Evolutionary conservation across 2,888 invertebrate genomes (phyloP).

Genomic region (Erebia aethiops): DNA sequence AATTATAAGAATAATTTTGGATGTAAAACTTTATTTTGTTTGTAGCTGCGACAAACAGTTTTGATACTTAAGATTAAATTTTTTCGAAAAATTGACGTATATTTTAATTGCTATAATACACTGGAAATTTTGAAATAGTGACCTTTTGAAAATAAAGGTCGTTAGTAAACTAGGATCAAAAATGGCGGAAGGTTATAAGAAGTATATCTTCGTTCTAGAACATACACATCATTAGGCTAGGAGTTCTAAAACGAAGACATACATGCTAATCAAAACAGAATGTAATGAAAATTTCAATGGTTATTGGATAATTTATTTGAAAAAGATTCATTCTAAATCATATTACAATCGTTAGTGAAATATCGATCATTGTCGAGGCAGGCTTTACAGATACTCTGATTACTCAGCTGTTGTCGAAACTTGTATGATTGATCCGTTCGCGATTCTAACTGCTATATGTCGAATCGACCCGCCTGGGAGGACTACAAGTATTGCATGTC

Average conservation of each 20-base stretch:
- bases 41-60: not conserved
- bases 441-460: not conserved
- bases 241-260: too few species aligned
- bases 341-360: not conserved
- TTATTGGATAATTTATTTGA: conserved; percentile 7
- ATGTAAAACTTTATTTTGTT: not conserved
- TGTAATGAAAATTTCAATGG: not conserved
- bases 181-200: not conserved
- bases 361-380: conserved; percentile 9
- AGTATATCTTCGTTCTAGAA: not conserved
- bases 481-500: too few species aligned
- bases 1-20: not conserved
- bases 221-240: too few species aligned
- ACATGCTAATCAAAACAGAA: too few species aligned
- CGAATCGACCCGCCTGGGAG: too few species aligned
- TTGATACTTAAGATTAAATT: not conserved
- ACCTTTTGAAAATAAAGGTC: too few species aligned
- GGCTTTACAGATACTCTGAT: not conserved
- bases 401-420: conserved; percentile 1
- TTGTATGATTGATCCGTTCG: conserved; percentile 6
- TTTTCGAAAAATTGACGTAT: not conserved
- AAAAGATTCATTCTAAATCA: not conserved
- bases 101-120: too few species aligned
- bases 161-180: not conserved
- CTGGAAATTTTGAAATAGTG: too few species aligned